These are phyloP conservation scores for Mylabris phalerata DNA, from an alignment of 1,140 invertebrate species.

Conservation along the genomic window DNA sequence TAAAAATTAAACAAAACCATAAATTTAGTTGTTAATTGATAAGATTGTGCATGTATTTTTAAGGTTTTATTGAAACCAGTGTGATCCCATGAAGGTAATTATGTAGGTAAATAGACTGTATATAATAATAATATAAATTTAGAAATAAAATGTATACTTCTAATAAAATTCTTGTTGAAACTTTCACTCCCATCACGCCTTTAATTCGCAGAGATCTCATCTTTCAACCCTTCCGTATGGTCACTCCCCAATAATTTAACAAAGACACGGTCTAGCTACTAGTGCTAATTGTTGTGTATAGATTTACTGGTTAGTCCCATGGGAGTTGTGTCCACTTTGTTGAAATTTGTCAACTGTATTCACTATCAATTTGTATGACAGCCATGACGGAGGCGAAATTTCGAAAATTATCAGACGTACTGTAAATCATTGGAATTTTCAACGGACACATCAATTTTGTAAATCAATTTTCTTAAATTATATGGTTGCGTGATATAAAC, in stretches of 20 bases:
- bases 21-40: slow-evolving; percentile 10
- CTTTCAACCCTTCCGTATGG: slow-evolving; percentile 23
- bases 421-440: too few species aligned
- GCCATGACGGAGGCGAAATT: background rate
- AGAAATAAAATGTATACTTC: slow-evolving; percentile 38
- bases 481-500: too few species aligned
- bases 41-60: slow-evolving; percentile 33
- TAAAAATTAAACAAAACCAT: background rate
- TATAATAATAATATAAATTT: slow-evolving; percentile 26
- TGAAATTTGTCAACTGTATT: slow-evolving; percentile 27
- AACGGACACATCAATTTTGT: too few species aligned
- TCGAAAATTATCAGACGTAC: too few species aligned
- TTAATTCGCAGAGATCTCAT: too few species aligned
- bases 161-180: slow-evolving; percentile 14
- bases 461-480: too few species aligned
- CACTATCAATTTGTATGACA: slow-evolving; percentile 4
- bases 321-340: slow-evolving; percentile 5
- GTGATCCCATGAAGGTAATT: slow-evolving; percentile 32
- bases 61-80: slow-evolving; percentile 28
- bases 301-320: slow-evolving; percentile 10
- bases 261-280: slow-evolving; percentile 18
- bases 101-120: slow-evolving; percentile 30
- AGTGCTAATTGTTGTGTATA: slow-evolving; percentile 25
- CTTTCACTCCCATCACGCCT: too few species aligned
- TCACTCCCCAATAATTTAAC: slow-evolving; percentile 24